A percentile compares a stretch with the other conserved stretches of the same genome.
Evolutionary conservation across 2,888 invertebrate genomes (phyloP).

Genomic region (Mantis religiosa): DNA sequence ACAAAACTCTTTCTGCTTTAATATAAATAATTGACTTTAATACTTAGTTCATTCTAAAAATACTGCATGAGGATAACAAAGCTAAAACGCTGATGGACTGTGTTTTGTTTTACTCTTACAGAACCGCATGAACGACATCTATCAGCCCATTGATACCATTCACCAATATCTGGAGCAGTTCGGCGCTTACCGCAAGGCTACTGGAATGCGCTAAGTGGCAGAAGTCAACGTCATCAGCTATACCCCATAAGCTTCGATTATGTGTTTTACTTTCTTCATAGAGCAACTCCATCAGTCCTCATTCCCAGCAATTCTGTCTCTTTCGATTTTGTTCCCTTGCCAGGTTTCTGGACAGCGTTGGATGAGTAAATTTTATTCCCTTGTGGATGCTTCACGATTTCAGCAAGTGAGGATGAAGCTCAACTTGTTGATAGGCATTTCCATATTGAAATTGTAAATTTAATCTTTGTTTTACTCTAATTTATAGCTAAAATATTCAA

Average conservation of each 20-base stretch:
- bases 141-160: constrained; percentile 87
- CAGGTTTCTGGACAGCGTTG: not conserved
- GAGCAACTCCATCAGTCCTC: not conserved
- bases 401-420: too few species aligned
- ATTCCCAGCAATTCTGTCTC: not conserved
- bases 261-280: not conserved
- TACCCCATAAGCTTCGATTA: not conserved
- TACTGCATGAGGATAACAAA: not conserved
- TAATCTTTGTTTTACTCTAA: too few species aligned
- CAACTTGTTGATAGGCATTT: too few species aligned
- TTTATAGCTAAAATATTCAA: too few species aligned
- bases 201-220: constrained; percentile 46
- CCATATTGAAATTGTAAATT: too few species aligned
- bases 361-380: too few species aligned
- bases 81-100: not conserved
- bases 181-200: constrained; percentile 77
- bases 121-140: constrained; percentile 75
- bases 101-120: constrained; percentile 39
- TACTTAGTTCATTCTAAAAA: not conserved
- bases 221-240: not conserved
- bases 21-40: not conserved
- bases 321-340: not conserved
- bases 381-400: too few species aligned
- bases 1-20: not conserved
- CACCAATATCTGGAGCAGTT: constrained; percentile 94